Evolutionary conservation across 2,888 invertebrate genomes (phyloP).

Genomic region (Rhaphigaster nebulosa): DNA sequence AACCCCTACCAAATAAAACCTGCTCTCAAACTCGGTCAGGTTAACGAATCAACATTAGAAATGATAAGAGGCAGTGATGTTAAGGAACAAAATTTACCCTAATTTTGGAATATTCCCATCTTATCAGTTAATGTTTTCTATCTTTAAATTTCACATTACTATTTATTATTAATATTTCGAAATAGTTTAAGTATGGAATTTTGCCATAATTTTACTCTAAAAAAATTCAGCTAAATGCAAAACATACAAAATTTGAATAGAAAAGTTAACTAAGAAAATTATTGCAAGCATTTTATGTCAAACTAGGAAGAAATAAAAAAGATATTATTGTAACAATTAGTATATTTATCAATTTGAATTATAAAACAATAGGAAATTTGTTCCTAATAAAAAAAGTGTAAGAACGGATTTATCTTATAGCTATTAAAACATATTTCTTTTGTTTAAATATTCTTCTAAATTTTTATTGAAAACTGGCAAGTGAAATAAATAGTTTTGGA

Average conservation of each 20-base stretch:
- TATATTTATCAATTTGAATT: too few relatives aligned
- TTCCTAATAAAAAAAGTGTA: too few relatives aligned
- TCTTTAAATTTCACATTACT: neutral
- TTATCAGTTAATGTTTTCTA: neutral
- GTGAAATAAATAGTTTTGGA: neutral
- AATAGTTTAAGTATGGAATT: neutral
- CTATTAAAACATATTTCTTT: too few relatives aligned
- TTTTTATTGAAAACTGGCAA: neutral
- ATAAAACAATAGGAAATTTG: too few relatives aligned
- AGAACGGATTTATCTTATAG: too few relatives aligned
- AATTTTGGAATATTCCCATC: neutral
- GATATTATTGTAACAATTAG: too few relatives aligned
- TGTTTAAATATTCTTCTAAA: too few relatives aligned
- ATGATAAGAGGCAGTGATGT: constrained; percentile 46
- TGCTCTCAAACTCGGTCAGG: neutral
- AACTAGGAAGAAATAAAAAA: too few relatives aligned
- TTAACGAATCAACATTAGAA: neutral
- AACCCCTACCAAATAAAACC: constrained; percentile 6
- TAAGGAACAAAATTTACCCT: neutral
- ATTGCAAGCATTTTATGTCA: too few relatives aligned
- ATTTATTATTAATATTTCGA: neutral
- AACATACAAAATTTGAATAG: too few relatives aligned
- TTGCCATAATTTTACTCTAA: neutral
- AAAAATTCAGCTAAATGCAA: too few relatives aligned
- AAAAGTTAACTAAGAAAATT: too few relatives aligned